Conservation (phyloP, 2,888 invertebrate species). For the Strigamia crassipes region DNA sequence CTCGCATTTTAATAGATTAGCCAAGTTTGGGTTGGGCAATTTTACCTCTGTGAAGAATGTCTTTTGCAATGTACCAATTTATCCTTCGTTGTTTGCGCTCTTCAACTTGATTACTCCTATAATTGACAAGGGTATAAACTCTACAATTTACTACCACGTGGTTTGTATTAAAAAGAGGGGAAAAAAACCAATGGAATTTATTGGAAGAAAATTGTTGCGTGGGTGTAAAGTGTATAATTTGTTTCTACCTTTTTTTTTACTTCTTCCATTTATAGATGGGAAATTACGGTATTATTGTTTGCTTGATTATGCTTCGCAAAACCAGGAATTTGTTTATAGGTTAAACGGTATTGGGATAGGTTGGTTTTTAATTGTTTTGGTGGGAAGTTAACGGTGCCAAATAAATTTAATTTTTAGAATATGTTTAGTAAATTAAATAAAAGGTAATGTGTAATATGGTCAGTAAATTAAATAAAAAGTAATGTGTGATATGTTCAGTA, state of each 20-base stretch:
- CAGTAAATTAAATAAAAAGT: no score
- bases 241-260: conserved; percentile 7
- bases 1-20: conserved; percentile 7
- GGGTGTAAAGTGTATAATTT: conserved; percentile 21
- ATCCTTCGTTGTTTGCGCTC: background rate
- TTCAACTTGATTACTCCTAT: conserved; percentile 21
- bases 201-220: conserved; percentile 16
- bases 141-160: conserved; percentile 11
- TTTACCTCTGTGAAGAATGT: background rate
- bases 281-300: background rate
- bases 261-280: background rate
- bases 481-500: no score
- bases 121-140: conserved; percentile 21
- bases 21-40: background rate
- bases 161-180: background rate
- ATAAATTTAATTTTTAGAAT: no score
- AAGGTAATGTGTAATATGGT: no score
- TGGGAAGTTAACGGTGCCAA: no score
- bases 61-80: conserved; percentile 17
- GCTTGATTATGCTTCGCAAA: background rate
- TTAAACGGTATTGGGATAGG: no score
- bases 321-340: no score
- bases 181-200: background rate
- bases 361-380: no score
- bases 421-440: no score